Base-by-base conservation (phyloP, 2,797 vertebrate species). In the Microctenopoma lineatum region DNA sequence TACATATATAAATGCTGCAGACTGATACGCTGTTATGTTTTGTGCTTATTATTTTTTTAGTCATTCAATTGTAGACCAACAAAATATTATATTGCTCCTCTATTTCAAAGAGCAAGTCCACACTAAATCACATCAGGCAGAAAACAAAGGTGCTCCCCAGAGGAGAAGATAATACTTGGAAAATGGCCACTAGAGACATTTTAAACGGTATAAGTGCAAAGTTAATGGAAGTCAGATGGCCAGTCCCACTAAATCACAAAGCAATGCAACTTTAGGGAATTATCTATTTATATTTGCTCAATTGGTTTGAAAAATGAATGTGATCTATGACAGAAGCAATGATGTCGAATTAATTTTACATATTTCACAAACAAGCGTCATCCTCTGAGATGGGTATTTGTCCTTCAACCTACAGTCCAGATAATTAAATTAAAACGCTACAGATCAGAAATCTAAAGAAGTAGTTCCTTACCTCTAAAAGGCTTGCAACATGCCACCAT, bases 91-190 rank as follows among this genome's bases (percentile, higher is more conserved):
- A 67, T 84, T 84, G 75, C 79, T 84, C 79, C 70, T 78, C 34
- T 29, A 64, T 54, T 59, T 67, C 69, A 72, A 78, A 84, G 70
- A 87, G 77, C 18, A 82, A 82, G 79, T 77, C 25, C 45, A 36
- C 56, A 61, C 65, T 87, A 44, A 87, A 74, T 87, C 69, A 76
- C 71, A 70, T 77, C 45, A 66, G 60, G 62, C 47, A 74, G 81
- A 84, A 84, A 87, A 66, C 32, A 51, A 42, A 80, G 41, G 6
- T 36, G 56, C 16, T 58, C 56, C 58, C 55, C 15, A 57, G 64
- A 27, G 55, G 73, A 18, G 2, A 32, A 53, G 44, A 65, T 38
- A 48, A 10, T 45, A 18, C 42, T 58, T 64, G 59, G 46, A 66
- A 84, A 68, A 59, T 66, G 48, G 48, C 63, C 71, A 63, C 66